Base-by-base conservation (phyloP, 1,140 invertebrate species). In the Magallana gigas region DNA sequence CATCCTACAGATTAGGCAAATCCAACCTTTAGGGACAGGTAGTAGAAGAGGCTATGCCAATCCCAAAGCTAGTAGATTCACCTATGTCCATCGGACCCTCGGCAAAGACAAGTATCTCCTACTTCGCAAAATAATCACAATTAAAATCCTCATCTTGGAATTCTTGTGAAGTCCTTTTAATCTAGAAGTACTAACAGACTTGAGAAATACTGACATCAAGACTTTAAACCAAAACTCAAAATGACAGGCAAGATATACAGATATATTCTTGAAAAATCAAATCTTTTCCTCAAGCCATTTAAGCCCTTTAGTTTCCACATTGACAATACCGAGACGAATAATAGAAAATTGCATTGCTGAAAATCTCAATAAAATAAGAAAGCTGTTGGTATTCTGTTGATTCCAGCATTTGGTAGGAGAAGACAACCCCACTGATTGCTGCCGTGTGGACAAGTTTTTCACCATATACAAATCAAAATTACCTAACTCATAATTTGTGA, bases 1-100 rank as follows among this genome's bases (percentile, higher is more conserved):
- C 18, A 76, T 76, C 68, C 68, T 76, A 76, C 68, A 76, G 68
- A 76, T 76, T 76, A 76, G 68, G 68, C 68, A 18, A 76, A 76
- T 76, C 68, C 68, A 76, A 76, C 68, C 68, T 76, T 76, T 76
- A 29, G 23, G 68, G 68, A 76, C 68, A 29, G 68, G 68, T 76
- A 76, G 1, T 76, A 76, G 68, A 76, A 76, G 29, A 76, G 23
- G 23, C 68, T 76, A 76, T 76, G 68, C 68, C 68, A 76, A 76
- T 76, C 68, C 68, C 68, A 76, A 76, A 76, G 68, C 68, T 29
- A 8, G 68, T 76, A 76, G 68, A 76, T 76, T 76, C 18, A 76
- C 68, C 68, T 76, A 76, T 76, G 68, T 76, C 68, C 68, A 76
- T 76, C 36, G 68, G 68, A 76, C 68, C 68, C 68, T 76, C 9